Evolutionary conservation across 2,797 vertebrate species (phyloP).

Genomic region (Xerus rutilus): DNA sequence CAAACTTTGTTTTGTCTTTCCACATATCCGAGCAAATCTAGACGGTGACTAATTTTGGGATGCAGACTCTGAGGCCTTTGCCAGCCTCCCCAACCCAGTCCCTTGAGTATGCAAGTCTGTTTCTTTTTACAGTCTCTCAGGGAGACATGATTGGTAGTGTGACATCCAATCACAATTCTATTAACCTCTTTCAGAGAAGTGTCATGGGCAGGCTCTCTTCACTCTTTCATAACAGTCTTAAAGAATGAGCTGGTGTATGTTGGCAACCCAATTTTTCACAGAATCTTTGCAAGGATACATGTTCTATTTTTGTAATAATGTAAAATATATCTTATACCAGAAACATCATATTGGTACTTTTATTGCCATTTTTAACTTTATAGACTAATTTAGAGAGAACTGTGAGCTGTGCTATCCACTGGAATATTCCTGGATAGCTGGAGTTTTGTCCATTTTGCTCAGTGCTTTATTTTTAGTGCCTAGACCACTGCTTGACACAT

Average conservation of each 20-base stretch:
- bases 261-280: neutral
- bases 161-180: neutral
- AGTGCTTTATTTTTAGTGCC: neutral
- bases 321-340: neutral
- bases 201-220: neutral
- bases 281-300: neutral
- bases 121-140: neutral
- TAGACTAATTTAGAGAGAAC: neutral
- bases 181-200: too few relatives aligned
- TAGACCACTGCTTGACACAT: neutral
- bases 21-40: neutral
- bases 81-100: neutral
- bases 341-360: conserved; percentile 17
- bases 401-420: neutral
- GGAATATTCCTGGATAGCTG: neutral
- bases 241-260: neutral
- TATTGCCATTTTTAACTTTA: neutral
- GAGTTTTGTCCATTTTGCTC: neutral
- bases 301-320: neutral
- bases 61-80: neutral
- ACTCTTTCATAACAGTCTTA: neutral
- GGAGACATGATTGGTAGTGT: neutral
- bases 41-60: neutral
- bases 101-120: neutral
- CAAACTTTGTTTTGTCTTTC: neutral